Evolutionary conservation across 92 coral and sea anemone genomes (phyloP).

Genomic region (Pocillopora grandis): DNA sequence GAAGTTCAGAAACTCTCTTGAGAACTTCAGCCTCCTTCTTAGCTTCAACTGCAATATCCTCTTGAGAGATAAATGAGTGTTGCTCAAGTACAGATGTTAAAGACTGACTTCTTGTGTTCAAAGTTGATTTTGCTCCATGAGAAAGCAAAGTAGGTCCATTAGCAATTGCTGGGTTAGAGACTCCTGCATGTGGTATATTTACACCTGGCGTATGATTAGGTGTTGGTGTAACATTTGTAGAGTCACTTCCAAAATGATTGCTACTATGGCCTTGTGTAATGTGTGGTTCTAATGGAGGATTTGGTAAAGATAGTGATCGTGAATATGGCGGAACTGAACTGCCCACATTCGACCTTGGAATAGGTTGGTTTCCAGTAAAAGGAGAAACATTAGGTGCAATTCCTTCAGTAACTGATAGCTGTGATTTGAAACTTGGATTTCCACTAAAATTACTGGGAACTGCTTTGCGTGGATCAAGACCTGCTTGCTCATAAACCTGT

Average conservation of each 20-base stretch:
- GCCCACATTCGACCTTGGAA: conserved; percentile 51
- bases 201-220: conserved; percentile 31
- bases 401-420: conserved; percentile 63
- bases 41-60: conserved; percentile 95
- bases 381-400: conserved; percentile 88
- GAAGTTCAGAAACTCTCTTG: conserved; percentile 87
- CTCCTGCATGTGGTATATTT: conserved; percentile 13
- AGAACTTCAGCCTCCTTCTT: conserved; percentile 93
- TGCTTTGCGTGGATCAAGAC: conserved; percentile 64
- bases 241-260: conserved; percentile 30
- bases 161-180: conserved; percentile 43
- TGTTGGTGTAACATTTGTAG: not conserved
- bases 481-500: conserved; percentile 78
- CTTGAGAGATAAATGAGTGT: conserved; percentile 83
- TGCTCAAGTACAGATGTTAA: conserved; percentile 75
- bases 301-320: conserved; percentile 77
- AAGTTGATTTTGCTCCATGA: conserved; percentile 25
- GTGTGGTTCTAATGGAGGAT: conserved; percentile 43
- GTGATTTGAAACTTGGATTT: conserved; percentile 62
- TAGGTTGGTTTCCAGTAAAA: conserved; percentile 76
- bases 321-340: conserved; percentile 64
- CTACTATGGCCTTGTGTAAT: conserved; percentile 17
- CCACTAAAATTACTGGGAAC: conserved; percentile 53
- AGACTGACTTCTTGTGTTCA: conserved; percentile 67
- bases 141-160: conserved; percentile 69